These are phyloP conservation scores for Halictus quadricinctus DNA, from an alignment of 2,888 invertebrate genomes.

Conservation along the genomic window DNA sequence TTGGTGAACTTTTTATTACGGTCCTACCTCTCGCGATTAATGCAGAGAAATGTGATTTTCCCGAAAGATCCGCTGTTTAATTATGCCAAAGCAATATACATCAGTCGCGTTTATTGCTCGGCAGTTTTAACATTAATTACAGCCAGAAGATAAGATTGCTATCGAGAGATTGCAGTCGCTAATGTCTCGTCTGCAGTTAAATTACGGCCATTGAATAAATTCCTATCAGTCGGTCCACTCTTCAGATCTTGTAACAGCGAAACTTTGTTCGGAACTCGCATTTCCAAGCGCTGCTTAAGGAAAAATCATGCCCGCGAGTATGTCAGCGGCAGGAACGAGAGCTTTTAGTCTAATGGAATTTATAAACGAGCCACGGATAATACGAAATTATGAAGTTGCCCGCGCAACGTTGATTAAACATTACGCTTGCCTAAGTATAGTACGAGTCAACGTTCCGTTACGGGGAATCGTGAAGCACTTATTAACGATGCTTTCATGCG, in stretches of 20 bases:
- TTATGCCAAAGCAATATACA: too few relatives aligned
- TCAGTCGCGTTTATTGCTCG: too few relatives aligned
- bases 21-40: too few relatives aligned
- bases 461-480: not conserved
- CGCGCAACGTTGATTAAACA: not conserved
- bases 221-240: not conserved
- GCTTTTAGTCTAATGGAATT: constrained; percentile 17
- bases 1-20: too few relatives aligned
- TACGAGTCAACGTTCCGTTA: not conserved
- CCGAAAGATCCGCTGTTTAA: too few relatives aligned
- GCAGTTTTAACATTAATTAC: too few relatives aligned
- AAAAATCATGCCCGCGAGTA: not conserved
- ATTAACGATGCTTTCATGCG: not conserved
- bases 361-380: not conserved
- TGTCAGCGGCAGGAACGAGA: not conserved
- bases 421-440: not conserved
- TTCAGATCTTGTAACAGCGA: not conserved
- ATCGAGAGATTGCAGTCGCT: too few relatives aligned
- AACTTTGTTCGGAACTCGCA: not conserved
- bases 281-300: not conserved
- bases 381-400: not conserved
- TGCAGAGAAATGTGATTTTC: too few relatives aligned
- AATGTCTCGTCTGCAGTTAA: not conserved
- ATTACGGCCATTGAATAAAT: not conserved
- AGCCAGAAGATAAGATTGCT: too few relatives aligned